Base-by-base conservation (phyloP, 2,797 vertebrate genomes). In the Menidia menidia region DNA sequence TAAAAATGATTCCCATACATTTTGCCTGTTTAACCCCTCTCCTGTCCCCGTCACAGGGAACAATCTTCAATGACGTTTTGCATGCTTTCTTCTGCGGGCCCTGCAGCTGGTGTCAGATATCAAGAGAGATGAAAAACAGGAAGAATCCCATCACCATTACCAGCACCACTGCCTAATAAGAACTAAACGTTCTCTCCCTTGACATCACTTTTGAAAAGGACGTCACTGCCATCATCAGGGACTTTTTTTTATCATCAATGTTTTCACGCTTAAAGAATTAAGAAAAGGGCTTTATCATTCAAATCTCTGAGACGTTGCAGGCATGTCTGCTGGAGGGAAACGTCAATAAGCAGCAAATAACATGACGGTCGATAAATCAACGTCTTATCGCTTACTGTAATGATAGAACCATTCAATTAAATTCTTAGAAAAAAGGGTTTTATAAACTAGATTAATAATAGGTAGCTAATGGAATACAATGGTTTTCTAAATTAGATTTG, bases 51-150 rank as follows among this genome's bases (percentile, higher is more conserved):
- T 64, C 42, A 11, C 82, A 94, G 93, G 92, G 87, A n/a, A 87
- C 84, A 0, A 31, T 94, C 7, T 92, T 89, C 58, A 81, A 82
- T 0, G 92, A 94, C 87, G 90, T 84, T 0, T 52, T 92, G 53
- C 78, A 82, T 1, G 31, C 85, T 32, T 88, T 16, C 74, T 92
- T 60, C 89, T 94, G 92, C 6, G 54, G 65, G 8, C 83, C 92
- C 3, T 94, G 93, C 77, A 84, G 75, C 64, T 93, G 91, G 90
- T 92, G 92, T 63, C 94, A 94, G 75, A 84, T 94, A 6, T 77
- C 91, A 0, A 87, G 91, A 32, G 92, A 94, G 70, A 82, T 93
- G 52, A 90, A 93, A 73, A 61, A 35, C 1, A 75, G 89, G 35
- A 57, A 4, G 15, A 62, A 35, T 42, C 59, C 88, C 9, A 64